Evolutionary conservation across 2,888 invertebrate genomes (phyloP), one percentile per base, ranked within the genome.

Genomic region (Tinea semifulvella): DNA sequence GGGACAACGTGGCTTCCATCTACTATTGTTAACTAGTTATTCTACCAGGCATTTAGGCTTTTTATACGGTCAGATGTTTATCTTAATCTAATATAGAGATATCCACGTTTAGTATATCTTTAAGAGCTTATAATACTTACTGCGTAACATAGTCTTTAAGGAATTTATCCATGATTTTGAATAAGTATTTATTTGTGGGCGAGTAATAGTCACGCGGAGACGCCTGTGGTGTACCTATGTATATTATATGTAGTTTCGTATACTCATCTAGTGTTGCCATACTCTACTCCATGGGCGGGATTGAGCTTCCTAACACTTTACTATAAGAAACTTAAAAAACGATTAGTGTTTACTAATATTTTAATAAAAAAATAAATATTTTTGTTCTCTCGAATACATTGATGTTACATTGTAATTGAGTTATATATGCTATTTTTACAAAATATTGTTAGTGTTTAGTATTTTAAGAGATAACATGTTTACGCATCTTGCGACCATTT

Each of bases 161-260:
- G 54, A 58, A 64, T 62, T 58, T 68, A 73, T 73, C 70, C 68
- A 73, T 68, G 62, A 67, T 63, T 40, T 64, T 58, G n/a, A n/a
- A n/a, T 76, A 79, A 75, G 74, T 79, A 79, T 76, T 76, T 79
- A 77, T 79, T 75, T 63, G 60, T 60, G 59, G 57, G 64, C 63
- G 58, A 63, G 66, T 65, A 65, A 65, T 68, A 63, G 60, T 63
- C 63, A 31, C 14, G 13, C n/a, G 31, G 31, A 14, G 36, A 18
- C 7, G 18, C 18, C 36, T 18, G 18, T 18, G 36, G 36, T 22
- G 18, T 16, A 14, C 18, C 11, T 36, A 36, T 36, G 7, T 36
- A 14, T 22, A 28, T 8, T 28, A 28, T 22, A 22, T 22, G 10
- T 14, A 18, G 16, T 36, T 18, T 28, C 4, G 11, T 28, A 28